Base-by-base conservation (phyloP, 2,797 vertebrate species). In the Eleutherodactylus coqui region DNA sequence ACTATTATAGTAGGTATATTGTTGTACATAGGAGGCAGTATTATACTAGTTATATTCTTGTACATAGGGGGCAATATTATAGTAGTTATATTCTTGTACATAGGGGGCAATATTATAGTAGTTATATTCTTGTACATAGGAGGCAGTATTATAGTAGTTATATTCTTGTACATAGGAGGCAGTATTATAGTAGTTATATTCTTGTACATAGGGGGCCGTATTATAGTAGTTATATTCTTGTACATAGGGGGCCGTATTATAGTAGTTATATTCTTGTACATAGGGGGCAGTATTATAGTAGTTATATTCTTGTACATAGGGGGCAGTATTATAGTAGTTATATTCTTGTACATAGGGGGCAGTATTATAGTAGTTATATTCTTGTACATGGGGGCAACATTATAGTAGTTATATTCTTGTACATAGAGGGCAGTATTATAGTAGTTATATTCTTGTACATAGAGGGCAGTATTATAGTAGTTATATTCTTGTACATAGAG, bases 1-100 rank as follows among this genome's bases (percentile, higher is more conserved):
- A 70, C 36, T 70, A 70, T 70, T 70, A 70, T 70, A 70, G 36
- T 41, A 70, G 67, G 41, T 70, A 70, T 70, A 70, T 70, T 70
- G 36, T 5, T 70, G 67, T 70, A 41, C 5, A 70, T 70, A 70
- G 36, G 67, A 1, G 24, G 64, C 34, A 69, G 64, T 69, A 69
- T 69, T 69, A 69, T 69, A 69, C 34, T 69, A 69, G 64, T 24
- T 69, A 38, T 69, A 69, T 69, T 69, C 64, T 69, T 69, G 34
- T 38, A 69, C 9, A 69, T 69, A 69, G 64, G 64, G 8, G 29
- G n/a, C 14, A 64, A 32, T 64, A 64, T 64, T 64, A 64, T 64
- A 64, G 62, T 64, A 64, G 62, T 64, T 64, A 64, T 64, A 64
- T 64, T 64, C 62, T 64, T 64, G 62, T 64, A 64, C 21, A 64